A percentile compares a stretch with the other conserved stretches of the same genome.
Evolutionary conservation across 2,113 vertebrate genomes (phyloP).

Genomic region (Mirza zaza): DNA sequence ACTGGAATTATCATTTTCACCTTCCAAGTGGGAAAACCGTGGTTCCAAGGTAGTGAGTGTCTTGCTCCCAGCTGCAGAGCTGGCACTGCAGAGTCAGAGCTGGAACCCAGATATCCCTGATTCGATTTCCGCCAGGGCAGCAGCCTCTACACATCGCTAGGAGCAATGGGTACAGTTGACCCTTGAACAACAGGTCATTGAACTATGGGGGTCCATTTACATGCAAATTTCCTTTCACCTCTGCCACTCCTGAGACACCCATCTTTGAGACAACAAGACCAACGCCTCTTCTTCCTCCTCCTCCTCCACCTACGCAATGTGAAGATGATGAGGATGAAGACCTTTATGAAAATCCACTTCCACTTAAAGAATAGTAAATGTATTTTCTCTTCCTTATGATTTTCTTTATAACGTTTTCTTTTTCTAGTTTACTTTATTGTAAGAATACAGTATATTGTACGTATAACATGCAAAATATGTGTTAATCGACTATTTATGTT

Average conservation of each 20-base stretch:
- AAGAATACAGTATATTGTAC: not conserved
- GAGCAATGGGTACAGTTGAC: not conserved
- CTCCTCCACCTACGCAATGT: not conserved
- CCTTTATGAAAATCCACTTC: not conserved
- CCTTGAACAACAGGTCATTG: not conserved
- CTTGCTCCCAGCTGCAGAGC: not conserved
- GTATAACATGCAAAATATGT: not conserved
- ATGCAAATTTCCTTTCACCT: not conserved
- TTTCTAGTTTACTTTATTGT: not conserved
- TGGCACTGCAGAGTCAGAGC: no score
- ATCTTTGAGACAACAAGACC: not conserved
- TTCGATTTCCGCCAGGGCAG: not conserved
- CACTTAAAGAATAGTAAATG: not conserved
- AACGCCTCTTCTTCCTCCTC: not conserved
- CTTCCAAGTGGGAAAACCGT: not conserved
- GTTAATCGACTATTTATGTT: not conserved
- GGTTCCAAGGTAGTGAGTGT: not conserved
- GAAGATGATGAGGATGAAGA: not conserved
- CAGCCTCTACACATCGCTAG: not conserved
- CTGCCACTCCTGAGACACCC: not conserved
- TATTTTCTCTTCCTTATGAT: not conserved
- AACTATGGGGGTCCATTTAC: not conserved
- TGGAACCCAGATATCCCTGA: not conserved
- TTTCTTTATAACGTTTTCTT: not conserved
- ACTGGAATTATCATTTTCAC: not conserved